phyloP scores from a whole-genome alignment of 1,140 invertebrate species.

The Hirudo medicinalis region DNA sequence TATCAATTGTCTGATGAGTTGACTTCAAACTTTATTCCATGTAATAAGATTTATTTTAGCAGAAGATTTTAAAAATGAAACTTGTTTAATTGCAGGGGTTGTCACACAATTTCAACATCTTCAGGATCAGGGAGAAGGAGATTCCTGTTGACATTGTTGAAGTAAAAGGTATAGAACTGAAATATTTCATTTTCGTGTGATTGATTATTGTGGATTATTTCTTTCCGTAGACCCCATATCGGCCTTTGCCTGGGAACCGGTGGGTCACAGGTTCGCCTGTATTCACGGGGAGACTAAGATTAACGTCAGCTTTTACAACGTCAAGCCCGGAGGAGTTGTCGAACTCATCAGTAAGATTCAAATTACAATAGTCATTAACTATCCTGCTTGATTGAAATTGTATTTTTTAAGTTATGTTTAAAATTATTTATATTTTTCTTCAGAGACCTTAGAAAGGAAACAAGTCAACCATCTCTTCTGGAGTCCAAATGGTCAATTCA shows the following conservation, averaged over 20 bases:
- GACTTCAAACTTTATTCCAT: not conserved
- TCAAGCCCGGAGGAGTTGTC: slow-evolving; percentile 71
- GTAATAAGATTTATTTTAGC: too few species aligned
- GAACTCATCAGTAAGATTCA: slow-evolving; percentile 57
- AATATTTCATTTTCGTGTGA: not conserved
- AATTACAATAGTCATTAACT: not conserved
- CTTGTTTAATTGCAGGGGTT: slow-evolving; percentile 55
- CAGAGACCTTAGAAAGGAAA: slow-evolving; percentile 57
- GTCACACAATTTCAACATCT: slow-evolving; percentile 98
- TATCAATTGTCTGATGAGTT: not conserved
- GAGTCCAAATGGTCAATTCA: slow-evolving; percentile 88
- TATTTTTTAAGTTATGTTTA: slow-evolving; percentile 4
- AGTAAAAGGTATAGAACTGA: slow-evolving; percentile 49
- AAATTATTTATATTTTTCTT: slow-evolving; percentile 18
- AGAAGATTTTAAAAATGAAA: too few species aligned
- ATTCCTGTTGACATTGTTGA: slow-evolving; percentile 95
- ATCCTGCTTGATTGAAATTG: not conserved
- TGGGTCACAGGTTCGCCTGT: slow-evolving; percentile 86
- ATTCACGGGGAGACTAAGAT: slow-evolving; percentile 83
- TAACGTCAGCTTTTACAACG: slow-evolving; percentile 83
- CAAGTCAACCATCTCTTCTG: slow-evolving; percentile 88
- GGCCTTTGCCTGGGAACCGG: slow-evolving; percentile 95
- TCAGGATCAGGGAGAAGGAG: slow-evolving; percentile 85
- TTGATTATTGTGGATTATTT: not conserved
- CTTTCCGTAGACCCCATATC: slow-evolving; percentile 53